These are phyloP conservation scores for Columba guinea DNA, from an alignment of 2,797 vertebrate species.

Conservation along the genomic window DNA sequence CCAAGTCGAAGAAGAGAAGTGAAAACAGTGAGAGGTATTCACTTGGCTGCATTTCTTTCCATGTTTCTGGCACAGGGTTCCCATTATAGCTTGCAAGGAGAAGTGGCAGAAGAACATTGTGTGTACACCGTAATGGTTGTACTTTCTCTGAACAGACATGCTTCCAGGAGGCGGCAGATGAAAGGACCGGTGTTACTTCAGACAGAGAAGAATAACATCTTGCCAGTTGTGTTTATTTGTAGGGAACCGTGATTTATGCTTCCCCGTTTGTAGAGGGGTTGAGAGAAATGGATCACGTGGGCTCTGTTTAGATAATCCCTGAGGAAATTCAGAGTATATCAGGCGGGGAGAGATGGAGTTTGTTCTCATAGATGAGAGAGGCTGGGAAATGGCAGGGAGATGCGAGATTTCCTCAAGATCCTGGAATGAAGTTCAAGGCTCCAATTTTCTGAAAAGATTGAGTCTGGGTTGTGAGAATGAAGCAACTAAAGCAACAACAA, in stretches of 20 bases:
- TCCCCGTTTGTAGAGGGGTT: constrained; percentile 66
- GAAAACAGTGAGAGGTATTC: constrained; percentile 59
- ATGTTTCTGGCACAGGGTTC: constrained; percentile 38
- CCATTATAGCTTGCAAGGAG: constrained; percentile 29
- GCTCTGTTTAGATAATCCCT: constrained; percentile 76
- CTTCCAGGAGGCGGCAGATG: constrained; percentile 69
- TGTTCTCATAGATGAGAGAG: constrained; percentile 53
- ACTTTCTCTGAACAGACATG: constrained; percentile 39
- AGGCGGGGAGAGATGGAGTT: constrained; percentile 40
- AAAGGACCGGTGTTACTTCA: constrained; percentile 69
- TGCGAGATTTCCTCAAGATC: constrained; percentile 62
- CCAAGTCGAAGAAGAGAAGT: constrained; percentile 45
- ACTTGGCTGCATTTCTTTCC: constrained; percentile 35
- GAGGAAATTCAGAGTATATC: constrained; percentile 63
- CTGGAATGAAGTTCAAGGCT: constrained; percentile 72
- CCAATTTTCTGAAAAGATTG: constrained; percentile 49
- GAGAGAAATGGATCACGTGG: constrained; percentile 55
- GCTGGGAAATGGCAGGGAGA: constrained; percentile 46
- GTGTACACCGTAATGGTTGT: constrained; percentile 57
- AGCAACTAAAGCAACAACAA: constrained; percentile 56
- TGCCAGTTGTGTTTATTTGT: constrained; percentile 77
- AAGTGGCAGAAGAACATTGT: constrained; percentile 50
- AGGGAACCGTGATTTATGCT: constrained; percentile 73
- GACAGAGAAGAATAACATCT: constrained; percentile 73
- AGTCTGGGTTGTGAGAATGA: constrained; percentile 32